Conservation (phyloP, 2,797 vertebrate genomes). For the Labroides dimidiatus region DNA sequence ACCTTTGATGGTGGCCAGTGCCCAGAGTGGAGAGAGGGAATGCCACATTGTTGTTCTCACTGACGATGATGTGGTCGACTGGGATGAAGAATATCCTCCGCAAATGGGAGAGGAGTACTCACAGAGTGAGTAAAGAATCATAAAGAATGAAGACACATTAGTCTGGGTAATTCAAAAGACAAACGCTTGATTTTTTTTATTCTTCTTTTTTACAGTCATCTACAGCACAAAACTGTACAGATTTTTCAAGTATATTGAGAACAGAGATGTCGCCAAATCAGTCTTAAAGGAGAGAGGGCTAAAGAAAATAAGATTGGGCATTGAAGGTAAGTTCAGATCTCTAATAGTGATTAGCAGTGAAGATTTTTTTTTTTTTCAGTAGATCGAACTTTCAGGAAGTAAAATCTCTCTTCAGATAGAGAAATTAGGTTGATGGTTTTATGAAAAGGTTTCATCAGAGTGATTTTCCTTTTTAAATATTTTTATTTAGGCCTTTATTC, state of each 20-base stretch:
- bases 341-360: background rate
- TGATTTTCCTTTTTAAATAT: too few relatives aligned
- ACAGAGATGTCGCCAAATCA: constrained; percentile 97
- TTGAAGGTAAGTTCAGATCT: constrained; percentile 90
- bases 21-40: constrained; percentile 96
- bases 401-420: background rate
- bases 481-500: too few relatives aligned
- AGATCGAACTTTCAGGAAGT: background rate
- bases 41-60: constrained; percentile 99
- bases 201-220: constrained; percentile 88
- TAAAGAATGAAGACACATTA: background rate
- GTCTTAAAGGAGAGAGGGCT: constrained; percentile 97
- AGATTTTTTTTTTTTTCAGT: background rate
- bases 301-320: constrained; percentile 98
- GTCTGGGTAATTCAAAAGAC: background rate
- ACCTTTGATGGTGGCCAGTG: constrained; percentile 96
- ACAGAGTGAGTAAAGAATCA: constrained; percentile 88
- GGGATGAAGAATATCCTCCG: constrained; percentile 98
- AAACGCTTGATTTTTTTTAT: background rate
- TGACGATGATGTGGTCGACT: constrained; percentile 98
- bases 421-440: background rate
- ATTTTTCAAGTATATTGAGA: constrained; percentile 99
- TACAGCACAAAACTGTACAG: constrained; percentile 99
- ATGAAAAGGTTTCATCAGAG: background rate
- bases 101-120: constrained; percentile 99